phyloP scores from a whole-genome alignment of 1,140 invertebrate species.

The Hyphantria cunea region DNA sequence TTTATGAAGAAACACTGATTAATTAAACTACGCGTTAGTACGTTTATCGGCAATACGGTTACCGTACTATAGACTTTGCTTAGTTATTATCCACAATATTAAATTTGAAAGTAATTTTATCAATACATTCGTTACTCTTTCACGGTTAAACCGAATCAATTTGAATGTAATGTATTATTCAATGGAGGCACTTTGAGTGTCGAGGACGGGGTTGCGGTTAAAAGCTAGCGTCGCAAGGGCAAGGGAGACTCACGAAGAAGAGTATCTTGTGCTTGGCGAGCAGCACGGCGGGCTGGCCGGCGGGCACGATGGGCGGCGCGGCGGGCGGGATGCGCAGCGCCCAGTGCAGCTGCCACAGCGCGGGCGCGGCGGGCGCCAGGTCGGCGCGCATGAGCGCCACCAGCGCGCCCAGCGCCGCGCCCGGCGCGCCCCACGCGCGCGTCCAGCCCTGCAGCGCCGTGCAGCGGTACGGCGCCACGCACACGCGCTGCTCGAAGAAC shows the following conservation, averaged over 20 bases:
- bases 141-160: too few relatives aligned
- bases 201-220: too few relatives aligned
- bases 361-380: slow-evolving; percentile 57
- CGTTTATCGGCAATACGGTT: too few relatives aligned
- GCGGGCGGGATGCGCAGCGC: slow-evolving; percentile 95
- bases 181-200: too few relatives aligned
- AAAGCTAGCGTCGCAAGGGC: too few relatives aligned
- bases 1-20: too few relatives aligned
- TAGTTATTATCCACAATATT: too few relatives aligned
- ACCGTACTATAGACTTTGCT: too few relatives aligned
- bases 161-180: too few relatives aligned
- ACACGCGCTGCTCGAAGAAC: slow-evolving; percentile 95
- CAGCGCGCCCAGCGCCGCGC: slow-evolving; percentile 94
- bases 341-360: slow-evolving; percentile 93
- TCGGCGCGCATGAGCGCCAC: slow-evolving; percentile 83
- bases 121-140: too few relatives aligned
- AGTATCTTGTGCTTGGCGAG: slow-evolving; percentile 93
- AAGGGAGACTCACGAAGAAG: slow-evolving; percentile 89
- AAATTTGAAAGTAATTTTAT: too few relatives aligned
- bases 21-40: too few relatives aligned
- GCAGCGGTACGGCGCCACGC: slow-evolving; percentile 93
- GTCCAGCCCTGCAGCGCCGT: slow-evolving; percentile 93
- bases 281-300: slow-evolving; percentile 91
- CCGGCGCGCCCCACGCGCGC: slow-evolving; percentile 90
- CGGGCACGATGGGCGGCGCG: slow-evolving; percentile 91